These are phyloP conservation scores for Parascotia fuliginaria DNA, from an alignment of 2,888 invertebrate genomes.

Conservation along the genomic window DNA sequence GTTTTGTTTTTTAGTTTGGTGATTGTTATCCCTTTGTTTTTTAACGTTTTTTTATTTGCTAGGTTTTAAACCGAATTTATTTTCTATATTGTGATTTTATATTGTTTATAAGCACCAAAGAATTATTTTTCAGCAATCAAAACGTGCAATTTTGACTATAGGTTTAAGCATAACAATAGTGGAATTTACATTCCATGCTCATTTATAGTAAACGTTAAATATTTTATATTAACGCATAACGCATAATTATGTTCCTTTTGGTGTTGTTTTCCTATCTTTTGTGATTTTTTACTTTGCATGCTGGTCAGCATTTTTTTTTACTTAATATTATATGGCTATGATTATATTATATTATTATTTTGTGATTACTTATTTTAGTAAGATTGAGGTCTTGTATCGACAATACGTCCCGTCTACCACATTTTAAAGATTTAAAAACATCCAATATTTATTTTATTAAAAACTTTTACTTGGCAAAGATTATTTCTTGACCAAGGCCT, in stretches of 20 bases:
- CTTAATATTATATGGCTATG: conserved; percentile 34
- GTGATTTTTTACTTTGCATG: conserved; percentile 65
- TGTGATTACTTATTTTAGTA: conserved; percentile 14
- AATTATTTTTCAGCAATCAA: conserved; percentile 66
- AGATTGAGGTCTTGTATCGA: conserved; percentile 6
- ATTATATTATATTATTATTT: conserved; percentile 16
- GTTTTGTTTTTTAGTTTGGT: conserved; percentile 36
- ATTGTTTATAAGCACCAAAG: conserved; percentile 78
- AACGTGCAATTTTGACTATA: conserved; percentile 76
- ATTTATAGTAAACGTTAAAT: conserved; percentile 60
- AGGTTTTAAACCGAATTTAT: conserved; percentile 67
- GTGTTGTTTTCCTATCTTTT: conserved; percentile 50
- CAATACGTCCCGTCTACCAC: conserved; percentile 1
- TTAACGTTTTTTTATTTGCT: conserved; percentile 32
- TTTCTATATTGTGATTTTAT: conserved; percentile 71
- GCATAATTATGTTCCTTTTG: conserved; percentile 55
- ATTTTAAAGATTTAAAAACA: neutral
- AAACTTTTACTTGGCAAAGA: neutral
- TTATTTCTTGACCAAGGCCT: conserved; percentile 2
- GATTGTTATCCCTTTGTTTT: conserved; percentile 51
- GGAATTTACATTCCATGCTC: conserved; percentile 56
- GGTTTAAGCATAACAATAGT: conserved; percentile 56
- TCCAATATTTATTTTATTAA: neutral
- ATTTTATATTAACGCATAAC: conserved; percentile 46
- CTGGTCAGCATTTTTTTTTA: conserved; percentile 57